phyloP scores from a whole-genome alignment of 1,140 invertebrate genomes.

The Nasonia longicornis region DNA sequence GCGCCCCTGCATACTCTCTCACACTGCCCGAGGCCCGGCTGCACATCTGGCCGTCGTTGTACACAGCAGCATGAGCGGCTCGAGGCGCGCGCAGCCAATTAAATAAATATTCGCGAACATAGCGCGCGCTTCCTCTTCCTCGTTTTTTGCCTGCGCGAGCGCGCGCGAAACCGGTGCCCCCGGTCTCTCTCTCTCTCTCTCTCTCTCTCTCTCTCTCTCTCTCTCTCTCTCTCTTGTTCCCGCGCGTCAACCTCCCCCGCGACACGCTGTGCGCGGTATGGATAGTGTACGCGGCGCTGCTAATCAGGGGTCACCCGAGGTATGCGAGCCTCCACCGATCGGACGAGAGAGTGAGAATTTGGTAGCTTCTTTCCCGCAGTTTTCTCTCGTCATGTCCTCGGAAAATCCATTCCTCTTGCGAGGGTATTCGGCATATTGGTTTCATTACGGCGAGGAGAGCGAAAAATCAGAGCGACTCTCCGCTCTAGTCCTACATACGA shows the following conservation, averaged over 20 bases:
- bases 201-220: no score
- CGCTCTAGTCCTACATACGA: neutral
- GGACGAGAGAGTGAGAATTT: neutral
- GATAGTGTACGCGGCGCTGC: no score
- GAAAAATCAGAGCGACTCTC: neutral
- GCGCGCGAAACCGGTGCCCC: neutral
- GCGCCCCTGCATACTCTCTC: slow-evolving; percentile 57
- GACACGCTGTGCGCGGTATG: no score
- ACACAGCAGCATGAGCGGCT: slow-evolving; percentile 51
- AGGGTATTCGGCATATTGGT: no score
- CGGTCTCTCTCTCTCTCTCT: neutral
- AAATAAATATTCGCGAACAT: slow-evolving; percentile 69
- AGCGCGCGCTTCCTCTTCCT: slow-evolving; percentile 57
- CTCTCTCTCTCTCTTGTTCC: no score
- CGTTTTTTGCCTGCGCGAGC: neutral
- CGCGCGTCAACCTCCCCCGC: neutral
- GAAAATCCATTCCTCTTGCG: no score
- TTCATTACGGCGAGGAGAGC: neutral
- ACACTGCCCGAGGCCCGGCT: no score
- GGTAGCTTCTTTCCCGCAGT: neutral
- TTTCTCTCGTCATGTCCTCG: no score
- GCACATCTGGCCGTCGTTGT: no score
- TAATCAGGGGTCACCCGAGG: no score
- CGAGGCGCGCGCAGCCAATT: slow-evolving; percentile 62
- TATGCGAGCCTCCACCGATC: no score